Conservation (phyloP, 1,140 invertebrate species). For the Drosophila gunungcola region DNA sequence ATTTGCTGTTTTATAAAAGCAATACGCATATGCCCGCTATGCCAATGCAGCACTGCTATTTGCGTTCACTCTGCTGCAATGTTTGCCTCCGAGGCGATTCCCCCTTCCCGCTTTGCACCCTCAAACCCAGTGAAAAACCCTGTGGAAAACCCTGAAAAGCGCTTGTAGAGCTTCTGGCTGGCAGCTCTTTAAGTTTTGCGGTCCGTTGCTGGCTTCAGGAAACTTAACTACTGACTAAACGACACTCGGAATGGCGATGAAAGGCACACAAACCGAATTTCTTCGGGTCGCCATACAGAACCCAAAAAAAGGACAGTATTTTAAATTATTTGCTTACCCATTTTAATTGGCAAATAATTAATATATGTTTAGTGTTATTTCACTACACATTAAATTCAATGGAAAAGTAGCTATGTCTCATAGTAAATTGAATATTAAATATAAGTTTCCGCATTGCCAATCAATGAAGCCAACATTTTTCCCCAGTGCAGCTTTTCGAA, state of each 20-base stretch:
- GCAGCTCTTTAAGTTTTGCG: conserved; percentile 75
- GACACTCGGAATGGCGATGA: conserved; percentile 47
- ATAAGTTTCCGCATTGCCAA: conserved; percentile 18
- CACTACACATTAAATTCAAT: no score
- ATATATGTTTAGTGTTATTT: no score
- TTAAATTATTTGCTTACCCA: no score
- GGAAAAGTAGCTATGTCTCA: not conserved
- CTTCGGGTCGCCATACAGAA: not conserved
- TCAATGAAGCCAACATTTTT: conserved; percentile 1
- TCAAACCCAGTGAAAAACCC: conserved; percentile 4
- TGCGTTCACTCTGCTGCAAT: conserved; percentile 74
- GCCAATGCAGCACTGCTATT: conserved; percentile 61
- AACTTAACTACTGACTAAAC: conserved; percentile 46
- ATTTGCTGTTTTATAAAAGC: conserved; percentile 76
- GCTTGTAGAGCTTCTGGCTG: conserved; percentile 60
- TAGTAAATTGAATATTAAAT: not conserved
- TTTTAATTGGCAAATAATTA: no score
- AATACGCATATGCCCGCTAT: conserved; percentile 67
- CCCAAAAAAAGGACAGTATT: not conserved
- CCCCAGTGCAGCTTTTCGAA: conserved; percentile 22
- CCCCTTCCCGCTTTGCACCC: not conserved
- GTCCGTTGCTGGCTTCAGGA: conserved; percentile 18
- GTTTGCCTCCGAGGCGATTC: conserved; percentile 41
- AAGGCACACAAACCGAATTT: conserved; percentile 10
- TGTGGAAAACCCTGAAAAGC: conserved; percentile 65